Conservation (phyloP, 2,113 vertebrate genomes). For the Paracanthobrama guichenoti region DNA sequence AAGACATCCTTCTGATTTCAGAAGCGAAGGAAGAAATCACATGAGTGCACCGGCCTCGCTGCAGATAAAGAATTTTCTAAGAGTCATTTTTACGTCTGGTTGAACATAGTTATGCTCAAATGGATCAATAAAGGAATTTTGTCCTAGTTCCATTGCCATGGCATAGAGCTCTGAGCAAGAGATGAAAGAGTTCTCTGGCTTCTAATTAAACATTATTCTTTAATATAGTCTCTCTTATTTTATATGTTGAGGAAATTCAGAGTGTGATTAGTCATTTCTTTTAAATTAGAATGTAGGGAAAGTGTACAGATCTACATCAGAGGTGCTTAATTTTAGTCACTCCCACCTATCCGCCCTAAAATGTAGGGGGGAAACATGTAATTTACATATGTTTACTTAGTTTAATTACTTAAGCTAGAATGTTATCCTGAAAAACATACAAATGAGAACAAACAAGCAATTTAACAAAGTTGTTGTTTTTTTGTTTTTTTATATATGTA, state of each 20-base stretch:
- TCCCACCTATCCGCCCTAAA: neutral
- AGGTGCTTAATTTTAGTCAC: neutral
- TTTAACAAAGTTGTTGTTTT: neutral
- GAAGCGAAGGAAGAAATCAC: neutral
- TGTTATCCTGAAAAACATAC: neutral
- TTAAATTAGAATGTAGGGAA: conserved; percentile 54
- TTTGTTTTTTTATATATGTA: neutral
- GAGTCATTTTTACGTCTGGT: conserved; percentile 70
- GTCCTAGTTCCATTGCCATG: conserved; percentile 62
- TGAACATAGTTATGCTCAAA: conserved; percentile 59
- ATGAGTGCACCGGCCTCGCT: conserved; percentile 48
- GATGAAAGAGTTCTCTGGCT: conserved; percentile 72
- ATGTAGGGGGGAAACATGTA: neutral
- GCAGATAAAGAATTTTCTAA: conserved; percentile 69
- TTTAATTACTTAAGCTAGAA: neutral
- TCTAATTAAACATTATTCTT: conserved; percentile 76
- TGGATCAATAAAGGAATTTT: conserved; percentile 74
- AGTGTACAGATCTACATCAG: conserved; percentile 49
- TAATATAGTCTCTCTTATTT: conserved; percentile 59
- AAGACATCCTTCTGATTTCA: conserved; percentile 37
- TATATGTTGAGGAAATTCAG: conserved; percentile 60
- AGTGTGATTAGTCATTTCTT: conserved; percentile 7
- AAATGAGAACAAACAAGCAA: neutral
- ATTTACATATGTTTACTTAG: neutral
- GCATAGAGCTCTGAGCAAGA: conserved; percentile 63